phyloP scores from a whole-genome alignment of 2,888 invertebrate species.

The Ecliptopera silaceata region DNA sequence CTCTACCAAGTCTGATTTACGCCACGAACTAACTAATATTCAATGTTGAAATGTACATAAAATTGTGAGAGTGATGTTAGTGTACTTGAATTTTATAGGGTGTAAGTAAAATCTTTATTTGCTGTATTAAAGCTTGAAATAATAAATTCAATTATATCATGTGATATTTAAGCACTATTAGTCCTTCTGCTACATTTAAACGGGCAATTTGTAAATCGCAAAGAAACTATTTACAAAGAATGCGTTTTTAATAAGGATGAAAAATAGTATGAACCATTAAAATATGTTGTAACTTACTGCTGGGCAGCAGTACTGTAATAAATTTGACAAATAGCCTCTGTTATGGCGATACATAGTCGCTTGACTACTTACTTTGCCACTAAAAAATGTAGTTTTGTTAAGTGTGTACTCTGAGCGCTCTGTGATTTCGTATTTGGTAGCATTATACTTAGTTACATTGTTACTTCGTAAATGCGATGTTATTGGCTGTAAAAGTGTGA shows the following conservation, averaged over 20 bases:
- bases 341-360: constrained; percentile 53
- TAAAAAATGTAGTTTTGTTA: constrained; percentile 40
- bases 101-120: neutral
- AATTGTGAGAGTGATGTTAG: constrained; percentile 14
- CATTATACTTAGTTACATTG: constrained; percentile 26
- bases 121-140: neutral
- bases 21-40: constrained; percentile 24
- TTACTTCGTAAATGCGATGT: constrained; percentile 21
- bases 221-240: constrained; percentile 28
- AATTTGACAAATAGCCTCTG: constrained; percentile 56
- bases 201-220: no score
- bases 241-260: constrained; percentile 40
- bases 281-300: constrained; percentile 47
- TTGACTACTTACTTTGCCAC: constrained; percentile 49
- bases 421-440: constrained; percentile 22
- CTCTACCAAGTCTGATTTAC: constrained; percentile 32
- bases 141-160: neutral
- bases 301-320: constrained; percentile 49
- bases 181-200: no score
- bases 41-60: constrained; percentile 25
- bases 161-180: neutral
- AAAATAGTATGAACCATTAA: constrained; percentile 48
- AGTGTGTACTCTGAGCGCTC: constrained; percentile 12
- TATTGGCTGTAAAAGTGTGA: constrained; percentile 26
- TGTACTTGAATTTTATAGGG: constrained; percentile 6